Evolutionary conservation across 1,140 invertebrate species (phyloP).

Genomic region (Anastatus disparis): DNA sequence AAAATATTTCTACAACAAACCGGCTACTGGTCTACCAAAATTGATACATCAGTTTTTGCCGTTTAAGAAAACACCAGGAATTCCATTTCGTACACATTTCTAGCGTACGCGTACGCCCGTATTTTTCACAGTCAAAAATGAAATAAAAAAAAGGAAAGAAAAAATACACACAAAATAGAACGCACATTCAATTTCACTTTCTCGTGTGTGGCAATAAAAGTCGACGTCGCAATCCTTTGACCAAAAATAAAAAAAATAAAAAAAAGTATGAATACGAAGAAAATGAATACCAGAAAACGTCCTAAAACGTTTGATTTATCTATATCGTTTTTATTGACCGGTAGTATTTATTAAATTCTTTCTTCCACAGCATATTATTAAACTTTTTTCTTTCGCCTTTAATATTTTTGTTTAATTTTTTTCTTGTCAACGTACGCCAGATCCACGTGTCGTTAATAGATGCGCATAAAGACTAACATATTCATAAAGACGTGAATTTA

Average conservation of each 20-base stretch:
- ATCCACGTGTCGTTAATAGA: neutral
- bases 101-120: conserved; percentile 39
- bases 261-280: neutral
- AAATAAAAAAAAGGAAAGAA: too few species aligned
- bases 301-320: neutral
- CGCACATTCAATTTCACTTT: neutral
- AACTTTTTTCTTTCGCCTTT: neutral
- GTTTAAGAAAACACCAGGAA: too few species aligned
- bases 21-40: too few species aligned
- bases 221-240: neutral
- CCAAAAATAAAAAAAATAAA: neutral
- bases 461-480: neutral
- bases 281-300: neutral
- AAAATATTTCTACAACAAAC: too few species aligned
- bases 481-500: neutral
- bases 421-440: neutral
- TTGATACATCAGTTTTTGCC: too few species aligned
- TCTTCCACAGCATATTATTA: neutral
- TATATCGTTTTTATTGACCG: neutral
- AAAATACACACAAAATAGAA: too few species aligned
- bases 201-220: neutral
- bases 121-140: neutral
- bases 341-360: neutral
- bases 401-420: too few species aligned
- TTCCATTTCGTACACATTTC: too few species aligned